phyloP scores from a whole-genome alignment of 2,888 invertebrate genomes.

The Strigamia transsilvanica region DNA sequence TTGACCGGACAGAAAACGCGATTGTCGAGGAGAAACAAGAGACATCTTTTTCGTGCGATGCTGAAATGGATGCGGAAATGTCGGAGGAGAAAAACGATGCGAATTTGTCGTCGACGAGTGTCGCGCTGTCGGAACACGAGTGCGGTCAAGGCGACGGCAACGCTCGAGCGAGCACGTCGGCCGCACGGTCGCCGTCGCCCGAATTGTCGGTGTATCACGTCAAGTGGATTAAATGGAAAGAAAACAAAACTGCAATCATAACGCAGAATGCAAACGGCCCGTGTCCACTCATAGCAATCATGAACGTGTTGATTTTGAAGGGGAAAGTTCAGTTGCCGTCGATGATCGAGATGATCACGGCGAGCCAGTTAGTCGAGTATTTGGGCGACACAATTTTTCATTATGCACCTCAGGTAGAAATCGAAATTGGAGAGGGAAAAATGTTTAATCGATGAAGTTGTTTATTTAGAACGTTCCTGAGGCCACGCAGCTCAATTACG shows the following conservation, averaged over 20 bases:
- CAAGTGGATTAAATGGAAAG: conserved; percentile 67
- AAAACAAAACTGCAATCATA: conserved; percentile 65
- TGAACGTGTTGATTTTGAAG: conserved; percentile 68
- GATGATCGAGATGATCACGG: conserved; percentile 65
- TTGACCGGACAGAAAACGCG: background rate
- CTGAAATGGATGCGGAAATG: background rate
- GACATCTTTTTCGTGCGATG: background rate
- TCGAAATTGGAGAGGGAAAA: too few species aligned
- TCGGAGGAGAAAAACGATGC: background rate
- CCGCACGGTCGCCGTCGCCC: conserved; percentile 58
- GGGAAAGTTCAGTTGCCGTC: conserved; percentile 64
- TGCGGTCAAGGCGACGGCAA: conserved; percentile 5
- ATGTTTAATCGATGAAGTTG: background rate
- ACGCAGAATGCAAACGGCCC: conserved; percentile 71
- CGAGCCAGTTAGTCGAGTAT: conserved; percentile 67
- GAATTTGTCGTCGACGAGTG: background rate
- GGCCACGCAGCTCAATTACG: conserved; percentile 65
- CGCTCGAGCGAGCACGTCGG: conserved; percentile 59
- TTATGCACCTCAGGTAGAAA: conserved; percentile 65
- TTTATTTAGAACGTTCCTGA: conserved; percentile 63
- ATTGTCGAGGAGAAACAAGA: background rate
- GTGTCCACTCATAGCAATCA: conserved; percentile 69
- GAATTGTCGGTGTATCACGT: conserved; percentile 64
- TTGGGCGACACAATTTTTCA: conserved; percentile 67
- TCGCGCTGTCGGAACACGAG: background rate